Conservation (phyloP, 2,888 invertebrate species). For the Phortica okadai region DNA sequence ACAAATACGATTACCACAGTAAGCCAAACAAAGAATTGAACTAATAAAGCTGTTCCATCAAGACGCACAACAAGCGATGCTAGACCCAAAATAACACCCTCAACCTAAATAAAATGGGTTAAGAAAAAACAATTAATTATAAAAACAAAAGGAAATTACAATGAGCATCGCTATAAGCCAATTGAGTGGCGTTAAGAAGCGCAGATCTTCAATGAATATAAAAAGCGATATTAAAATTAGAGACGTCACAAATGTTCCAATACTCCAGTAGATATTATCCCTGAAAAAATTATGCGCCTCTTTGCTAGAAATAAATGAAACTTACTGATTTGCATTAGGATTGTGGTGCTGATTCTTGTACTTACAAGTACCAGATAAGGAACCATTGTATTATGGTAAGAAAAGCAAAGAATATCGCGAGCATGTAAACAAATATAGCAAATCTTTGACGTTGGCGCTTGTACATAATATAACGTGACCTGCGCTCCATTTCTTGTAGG, state of each 20-base stretch:
- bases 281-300: conserved; percentile 36
- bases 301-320: not conserved
- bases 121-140: not conserved
- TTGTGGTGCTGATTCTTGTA: not conserved
- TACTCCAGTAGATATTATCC: conserved; percentile 44
- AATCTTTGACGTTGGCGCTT: conserved; percentile 40
- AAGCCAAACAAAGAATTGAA: conserved; percentile 46
- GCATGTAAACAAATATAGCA: conserved; percentile 35
- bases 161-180: conserved; percentile 51
- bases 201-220: conserved; percentile 53
- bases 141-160: conserved; percentile 36
- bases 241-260: conserved; percentile 45
- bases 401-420: conserved; percentile 35
- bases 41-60: conserved; percentile 39
- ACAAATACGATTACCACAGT: conserved; percentile 44
- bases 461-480: conserved; percentile 17
- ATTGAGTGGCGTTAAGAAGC: conserved; percentile 47
- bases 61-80: conserved; percentile 46
- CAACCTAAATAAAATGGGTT: conserved; percentile 41
- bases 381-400: conserved; percentile 46
- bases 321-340: not conserved
- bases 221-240: conserved; percentile 45
- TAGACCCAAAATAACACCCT: conserved; percentile 49
- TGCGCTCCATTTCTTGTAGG: not conserved
- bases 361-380: conserved; percentile 47